These are phyloP conservation scores for Bombus confusus DNA, from an alignment of 1,140 invertebrate species.

Conservation along the genomic window DNA sequence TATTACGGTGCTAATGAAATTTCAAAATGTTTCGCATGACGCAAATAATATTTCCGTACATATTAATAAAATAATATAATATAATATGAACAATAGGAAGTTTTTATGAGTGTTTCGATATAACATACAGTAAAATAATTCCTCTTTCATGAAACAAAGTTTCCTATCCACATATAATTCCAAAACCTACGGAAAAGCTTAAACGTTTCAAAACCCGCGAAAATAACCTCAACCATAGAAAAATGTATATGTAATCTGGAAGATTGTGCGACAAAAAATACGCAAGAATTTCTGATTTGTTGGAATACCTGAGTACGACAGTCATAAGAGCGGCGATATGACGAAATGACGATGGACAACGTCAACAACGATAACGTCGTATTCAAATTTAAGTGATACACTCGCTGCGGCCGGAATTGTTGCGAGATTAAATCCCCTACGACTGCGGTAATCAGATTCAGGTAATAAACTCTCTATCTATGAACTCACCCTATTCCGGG, in stretches of 20 bases:
- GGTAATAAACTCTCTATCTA: conserved; percentile 68
- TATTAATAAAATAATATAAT: too few species aligned
- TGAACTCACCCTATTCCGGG: conserved; percentile 27
- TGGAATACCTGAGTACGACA: conserved; percentile 28
- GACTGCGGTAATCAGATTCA: conserved; percentile 65
- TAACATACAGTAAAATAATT: too few species aligned
- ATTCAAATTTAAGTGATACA: conserved; percentile 63
- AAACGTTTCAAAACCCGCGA: background rate
- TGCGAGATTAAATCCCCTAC: conserved; percentile 64
- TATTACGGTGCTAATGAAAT: too few species aligned
- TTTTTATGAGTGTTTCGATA: too few species aligned
- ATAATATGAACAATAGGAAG: too few species aligned
- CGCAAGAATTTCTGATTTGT: background rate
- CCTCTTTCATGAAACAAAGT: too few species aligned
- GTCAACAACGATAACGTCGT: conserved; percentile 54
- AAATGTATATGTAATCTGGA: background rate
- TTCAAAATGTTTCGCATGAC: too few species aligned
- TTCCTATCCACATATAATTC: background rate
- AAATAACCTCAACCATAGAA: background rate
- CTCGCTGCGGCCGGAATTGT: conserved; percentile 52
- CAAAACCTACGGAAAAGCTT: background rate
- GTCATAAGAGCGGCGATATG: background rate
- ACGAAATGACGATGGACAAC: conserved; percentile 5
- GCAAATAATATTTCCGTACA: too few species aligned
- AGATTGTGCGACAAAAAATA: background rate